phyloP scores from a whole-genome alignment of 2,888 invertebrate species.

The Phytoseiulus persimilis region DNA sequence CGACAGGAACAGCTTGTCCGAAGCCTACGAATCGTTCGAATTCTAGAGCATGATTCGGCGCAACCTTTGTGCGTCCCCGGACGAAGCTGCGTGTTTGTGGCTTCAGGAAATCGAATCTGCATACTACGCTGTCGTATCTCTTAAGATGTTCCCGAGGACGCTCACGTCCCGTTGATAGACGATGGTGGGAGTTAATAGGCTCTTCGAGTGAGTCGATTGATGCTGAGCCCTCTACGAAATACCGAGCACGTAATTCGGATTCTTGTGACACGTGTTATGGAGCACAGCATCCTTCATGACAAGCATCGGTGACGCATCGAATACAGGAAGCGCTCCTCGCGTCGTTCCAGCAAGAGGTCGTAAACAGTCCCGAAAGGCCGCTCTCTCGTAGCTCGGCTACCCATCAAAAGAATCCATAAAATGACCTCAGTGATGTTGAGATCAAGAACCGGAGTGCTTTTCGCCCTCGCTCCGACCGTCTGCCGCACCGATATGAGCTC shows the following conservation, averaged over 20 bases:
- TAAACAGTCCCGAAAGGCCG: no score
- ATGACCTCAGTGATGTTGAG: no score
- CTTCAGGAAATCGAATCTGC: background rate
- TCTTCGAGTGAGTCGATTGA: background rate
- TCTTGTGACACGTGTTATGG: background rate
- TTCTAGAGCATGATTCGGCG: background rate
- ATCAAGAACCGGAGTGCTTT: no score
- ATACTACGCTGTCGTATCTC: background rate
- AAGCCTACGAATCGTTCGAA: background rate
- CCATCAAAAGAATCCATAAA: no score
- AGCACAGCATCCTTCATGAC: background rate
- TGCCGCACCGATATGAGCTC: no score
- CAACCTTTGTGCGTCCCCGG: background rate
- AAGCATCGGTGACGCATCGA: no score
- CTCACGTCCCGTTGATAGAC: background rate
- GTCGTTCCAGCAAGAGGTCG: no score
- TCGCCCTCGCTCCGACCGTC: no score
- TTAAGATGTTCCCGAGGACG: background rate
- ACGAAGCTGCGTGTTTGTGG: background rate
- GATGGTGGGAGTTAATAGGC: background rate
- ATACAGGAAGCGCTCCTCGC: no score
- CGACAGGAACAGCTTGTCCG: background rate
- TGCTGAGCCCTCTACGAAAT: background rate
- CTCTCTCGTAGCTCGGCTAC: no score
- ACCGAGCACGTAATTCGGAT: background rate